These are phyloP conservation scores for Brienomyrus longianalis DNA, from an alignment of 2,113 vertebrate species.

Conservation along the genomic window DNA sequence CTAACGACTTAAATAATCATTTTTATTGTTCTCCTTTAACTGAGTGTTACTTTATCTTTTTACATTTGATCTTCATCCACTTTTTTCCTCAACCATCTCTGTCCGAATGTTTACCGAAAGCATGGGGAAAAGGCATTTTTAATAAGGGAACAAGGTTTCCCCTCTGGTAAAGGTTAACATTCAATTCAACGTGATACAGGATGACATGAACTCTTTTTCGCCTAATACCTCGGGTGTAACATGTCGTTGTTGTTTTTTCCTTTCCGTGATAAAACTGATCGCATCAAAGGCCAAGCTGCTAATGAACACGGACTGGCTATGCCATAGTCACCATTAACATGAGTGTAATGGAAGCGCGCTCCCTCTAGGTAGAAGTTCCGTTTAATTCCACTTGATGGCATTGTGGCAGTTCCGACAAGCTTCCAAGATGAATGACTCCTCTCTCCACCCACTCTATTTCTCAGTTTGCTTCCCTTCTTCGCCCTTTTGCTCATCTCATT, in stretches of 20 bases:
- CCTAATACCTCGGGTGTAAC: not conserved
- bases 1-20: not conserved
- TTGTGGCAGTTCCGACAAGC: constrained; percentile 7
- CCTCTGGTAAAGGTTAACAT: not conserved
- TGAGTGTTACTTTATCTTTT: not conserved
- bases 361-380: not conserved
- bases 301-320: not conserved
- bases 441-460: no score
- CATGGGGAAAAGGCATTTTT: not conserved
- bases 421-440: not conserved
- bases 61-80: not conserved
- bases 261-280: not conserved
- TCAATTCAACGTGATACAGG: not conserved
- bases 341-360: not conserved
- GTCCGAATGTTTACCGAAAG: not conserved
- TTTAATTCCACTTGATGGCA: constrained; percentile 16
- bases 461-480: not conserved
- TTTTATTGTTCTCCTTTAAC: not conserved
- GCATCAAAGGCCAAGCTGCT: not conserved
- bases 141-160: not conserved
- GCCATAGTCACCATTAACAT: not conserved
- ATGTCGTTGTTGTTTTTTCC: not conserved
- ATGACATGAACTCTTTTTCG: not conserved
- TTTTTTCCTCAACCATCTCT: not conserved
- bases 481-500: constrained; percentile 6